phyloP scores from a whole-genome alignment of 92 coral and sea anemone species.

The Phenganax subtilis region DNA sequence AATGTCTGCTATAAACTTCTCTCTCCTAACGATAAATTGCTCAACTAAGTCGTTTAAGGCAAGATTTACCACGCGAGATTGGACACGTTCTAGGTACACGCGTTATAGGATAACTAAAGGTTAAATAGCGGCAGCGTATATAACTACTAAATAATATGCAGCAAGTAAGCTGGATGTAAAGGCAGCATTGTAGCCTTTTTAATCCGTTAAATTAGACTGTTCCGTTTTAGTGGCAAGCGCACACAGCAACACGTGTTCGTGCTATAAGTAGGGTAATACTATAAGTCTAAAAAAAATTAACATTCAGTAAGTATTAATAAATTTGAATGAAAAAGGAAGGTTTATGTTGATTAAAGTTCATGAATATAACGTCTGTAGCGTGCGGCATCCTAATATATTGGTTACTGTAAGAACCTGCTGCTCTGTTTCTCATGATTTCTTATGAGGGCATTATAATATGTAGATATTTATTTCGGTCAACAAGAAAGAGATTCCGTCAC shows the following conservation, averaged over 20 bases:
- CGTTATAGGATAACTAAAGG: background rate
- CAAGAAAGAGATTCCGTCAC: no score
- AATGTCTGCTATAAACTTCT: background rate
- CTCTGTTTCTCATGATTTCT: no score
- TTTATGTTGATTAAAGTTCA: background rate
- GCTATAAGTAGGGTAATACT: slow-evolving; percentile 4
- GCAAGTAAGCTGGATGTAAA: background rate
- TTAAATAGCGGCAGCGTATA: background rate
- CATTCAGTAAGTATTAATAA: slow-evolving; percentile 5
- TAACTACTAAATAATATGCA: slow-evolving; percentile 5
- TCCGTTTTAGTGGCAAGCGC: slow-evolving; percentile 23
- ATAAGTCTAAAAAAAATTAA: slow-evolving; percentile 1
- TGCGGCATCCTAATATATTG: background rate
- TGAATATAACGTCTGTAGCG: background rate
- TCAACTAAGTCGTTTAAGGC: background rate
- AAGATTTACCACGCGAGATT: slow-evolving; percentile 31
- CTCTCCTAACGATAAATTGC: background rate
- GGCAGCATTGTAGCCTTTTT: slow-evolving; percentile 25
- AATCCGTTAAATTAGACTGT: slow-evolving; percentile 27
- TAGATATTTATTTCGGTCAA: no score
- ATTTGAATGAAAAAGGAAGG: slow-evolving; percentile 24
- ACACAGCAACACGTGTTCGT: slow-evolving; percentile 36
- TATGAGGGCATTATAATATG: no score
- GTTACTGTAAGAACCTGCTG: no score
- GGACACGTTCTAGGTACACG: background rate